These are phyloP conservation scores for Emydocephalus ijimae DNA, from an alignment of 2,113 vertebrate genomes.

Conservation along the genomic window DNA sequence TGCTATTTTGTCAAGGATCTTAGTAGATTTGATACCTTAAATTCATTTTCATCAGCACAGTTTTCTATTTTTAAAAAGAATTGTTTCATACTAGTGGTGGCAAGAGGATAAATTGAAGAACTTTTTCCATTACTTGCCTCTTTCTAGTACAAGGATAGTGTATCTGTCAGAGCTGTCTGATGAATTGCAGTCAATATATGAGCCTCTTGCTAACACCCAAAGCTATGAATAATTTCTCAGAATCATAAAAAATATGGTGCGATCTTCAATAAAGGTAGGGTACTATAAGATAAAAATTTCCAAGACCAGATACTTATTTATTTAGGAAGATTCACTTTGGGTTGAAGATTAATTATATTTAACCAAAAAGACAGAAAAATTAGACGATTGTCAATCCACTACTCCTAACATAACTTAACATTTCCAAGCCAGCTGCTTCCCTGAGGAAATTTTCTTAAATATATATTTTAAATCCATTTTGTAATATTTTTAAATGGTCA, in stretches of 20 bases:
- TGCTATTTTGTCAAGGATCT: conserved; percentile 2
- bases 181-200: background rate
- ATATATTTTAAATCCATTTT: background rate
- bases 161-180: background rate
- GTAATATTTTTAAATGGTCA: background rate
- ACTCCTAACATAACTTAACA: background rate
- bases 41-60: conserved; percentile 4
- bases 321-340: background rate
- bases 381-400: background rate
- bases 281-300: background rate
- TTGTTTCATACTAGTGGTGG: background rate
- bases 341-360: background rate
- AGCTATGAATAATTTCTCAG: background rate
- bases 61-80: background rate
- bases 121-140: conserved; percentile 7
- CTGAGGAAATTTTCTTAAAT: background rate
- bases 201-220: background rate
- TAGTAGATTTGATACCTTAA: conserved; percentile 1
- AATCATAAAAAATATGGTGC: background rate
- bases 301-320: background rate
- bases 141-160: background rate
- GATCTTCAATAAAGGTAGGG: background rate
- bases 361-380: background rate
- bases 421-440: background rate
- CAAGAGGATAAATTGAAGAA: conserved; percentile 15